phyloP scores from a whole-genome alignment of 2,888 invertebrate species.

The Nebria salina region DNA sequence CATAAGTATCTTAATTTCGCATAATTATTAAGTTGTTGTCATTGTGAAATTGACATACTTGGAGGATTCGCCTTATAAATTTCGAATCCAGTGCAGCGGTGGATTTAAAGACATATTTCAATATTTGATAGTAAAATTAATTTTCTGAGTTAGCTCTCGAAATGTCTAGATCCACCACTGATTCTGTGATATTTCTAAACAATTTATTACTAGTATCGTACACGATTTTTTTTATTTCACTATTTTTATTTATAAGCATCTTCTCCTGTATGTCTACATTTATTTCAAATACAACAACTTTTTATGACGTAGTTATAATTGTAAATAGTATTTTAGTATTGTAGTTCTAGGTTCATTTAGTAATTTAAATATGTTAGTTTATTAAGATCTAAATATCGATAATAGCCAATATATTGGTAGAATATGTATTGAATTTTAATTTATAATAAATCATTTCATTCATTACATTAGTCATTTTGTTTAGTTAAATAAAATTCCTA shows the following conservation, averaged over 20 bases:
- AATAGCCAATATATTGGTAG: constrained; percentile 4
- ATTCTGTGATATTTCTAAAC: neutral
- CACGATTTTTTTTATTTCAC: neutral
- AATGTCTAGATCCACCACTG: neutral
- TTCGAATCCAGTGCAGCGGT: neutral
- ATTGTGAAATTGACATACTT: constrained; percentile 28
- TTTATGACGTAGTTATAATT: constrained; percentile 26
- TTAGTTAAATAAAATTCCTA: constrained; percentile 7
- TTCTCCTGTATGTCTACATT: constrained; percentile 36
- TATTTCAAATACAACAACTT: constrained; percentile 19
- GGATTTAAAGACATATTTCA: neutral
- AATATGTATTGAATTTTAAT: constrained; percentile 9
- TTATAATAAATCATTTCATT: constrained; percentile 11
- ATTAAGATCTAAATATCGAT: neutral
- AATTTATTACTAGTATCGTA: neutral
- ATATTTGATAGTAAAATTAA: too few relatives aligned
- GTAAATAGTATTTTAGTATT: constrained; percentile 37
- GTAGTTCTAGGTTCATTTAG: constrained; percentile 1
- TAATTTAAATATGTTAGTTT: neutral
- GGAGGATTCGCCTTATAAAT: constrained; percentile 43
- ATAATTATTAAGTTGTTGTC: constrained; percentile 25
- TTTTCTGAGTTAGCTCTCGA: neutral
- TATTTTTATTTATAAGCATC: constrained; percentile 32
- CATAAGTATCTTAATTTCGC: constrained; percentile 3
- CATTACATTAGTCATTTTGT: constrained; percentile 4